Base-by-base conservation (phyloP, 2,797 vertebrate species). In the Ibycter americanus region DNA sequence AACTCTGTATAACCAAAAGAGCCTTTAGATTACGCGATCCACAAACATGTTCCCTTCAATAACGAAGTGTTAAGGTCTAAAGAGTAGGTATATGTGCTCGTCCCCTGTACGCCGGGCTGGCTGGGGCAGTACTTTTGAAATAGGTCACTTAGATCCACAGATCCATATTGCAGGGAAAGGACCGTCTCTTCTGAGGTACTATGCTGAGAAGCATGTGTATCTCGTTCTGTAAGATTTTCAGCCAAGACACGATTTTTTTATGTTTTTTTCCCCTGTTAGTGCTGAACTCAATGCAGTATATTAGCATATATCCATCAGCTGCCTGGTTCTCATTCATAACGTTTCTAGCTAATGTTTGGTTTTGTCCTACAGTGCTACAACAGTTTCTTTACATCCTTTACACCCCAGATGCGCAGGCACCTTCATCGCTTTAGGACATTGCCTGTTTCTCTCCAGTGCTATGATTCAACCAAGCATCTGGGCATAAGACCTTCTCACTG, bases 401-500 rank as follows among this genome's bases (percentile, higher is more conserved):
- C 51, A 58, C 26, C 44, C 55, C 4, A 51, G 52, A 67, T 40
- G 58, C 58, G 11, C 10, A 65, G 76, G 63, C 36, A 90, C 70
- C 79, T 89, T 84, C 54, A 49, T 67, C n/a, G 15, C 85, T 94
- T 90, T 22, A 83, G 47, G 47, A 94, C 3, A 4, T 15, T 96
- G 55, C 38, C 67, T 51, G 38, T 76, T 94, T 85, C 81, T 94
- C 96, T 89, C 82, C 59, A 70, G 47, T 66, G 90, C 94, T 80
- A 72, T 56, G 31, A 66, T 78, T 84, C 55, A 62, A 42, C 63
- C 71, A 63, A 83, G 88, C 87, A 52, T 94, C 89, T 94, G 52
- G 19, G 36, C 51, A 31, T 80, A 92, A 91, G 95, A 65, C 38
- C 97, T 95, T 95, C 86, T 92, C 62, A 51, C 87, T 71, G 32